Conservation (phyloP, 2,797 vertebrate genomes). For the Chrosomus eos region DNA sequence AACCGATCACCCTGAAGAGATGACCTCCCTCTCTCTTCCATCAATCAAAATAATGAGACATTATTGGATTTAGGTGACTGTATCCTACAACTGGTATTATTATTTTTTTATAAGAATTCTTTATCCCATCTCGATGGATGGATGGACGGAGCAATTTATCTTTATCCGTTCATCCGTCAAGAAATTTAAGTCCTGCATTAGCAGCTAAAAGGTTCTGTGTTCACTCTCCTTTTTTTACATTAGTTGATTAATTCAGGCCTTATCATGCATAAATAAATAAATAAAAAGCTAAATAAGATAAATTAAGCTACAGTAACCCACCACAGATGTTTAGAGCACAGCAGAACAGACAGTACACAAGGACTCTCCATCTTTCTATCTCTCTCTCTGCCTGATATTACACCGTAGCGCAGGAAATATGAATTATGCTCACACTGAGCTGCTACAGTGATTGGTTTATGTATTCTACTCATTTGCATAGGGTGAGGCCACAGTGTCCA, state of each 20-base stretch:
- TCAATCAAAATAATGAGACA: constrained; percentile 72
- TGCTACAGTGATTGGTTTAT: constrained; percentile 38
- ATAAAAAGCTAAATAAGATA: constrained; percentile 16
- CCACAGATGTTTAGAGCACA: constrained; percentile 6
- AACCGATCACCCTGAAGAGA: not conserved
- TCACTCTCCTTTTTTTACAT: constrained; percentile 38
- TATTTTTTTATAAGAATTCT: not conserved
- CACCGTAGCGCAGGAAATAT: constrained; percentile 16
- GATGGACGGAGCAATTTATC: constrained; percentile 26
- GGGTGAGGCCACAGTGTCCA: constrained; percentile 30
- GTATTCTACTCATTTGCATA: constrained; percentile 37
- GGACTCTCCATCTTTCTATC: constrained; percentile 43
- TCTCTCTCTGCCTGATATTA: constrained; percentile 2
- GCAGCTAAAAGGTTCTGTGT: constrained; percentile 31
- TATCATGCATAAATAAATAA: constrained; percentile 3
- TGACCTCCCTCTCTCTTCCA: constrained; percentile 39
- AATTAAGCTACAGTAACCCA: constrained; percentile 10
- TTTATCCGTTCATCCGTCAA: constrained; percentile 34
- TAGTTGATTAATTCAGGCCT: constrained; percentile 49
- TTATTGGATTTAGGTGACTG: constrained; percentile 64
- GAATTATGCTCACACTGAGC: constrained; percentile 35
- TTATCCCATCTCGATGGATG: not conserved
- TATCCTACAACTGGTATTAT: constrained; percentile 61
- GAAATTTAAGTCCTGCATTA: constrained; percentile 29
- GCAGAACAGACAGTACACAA: not conserved